Base-by-base conservation (phyloP, 2,113 vertebrate genomes). In the Spilogale gracilis region DNA sequence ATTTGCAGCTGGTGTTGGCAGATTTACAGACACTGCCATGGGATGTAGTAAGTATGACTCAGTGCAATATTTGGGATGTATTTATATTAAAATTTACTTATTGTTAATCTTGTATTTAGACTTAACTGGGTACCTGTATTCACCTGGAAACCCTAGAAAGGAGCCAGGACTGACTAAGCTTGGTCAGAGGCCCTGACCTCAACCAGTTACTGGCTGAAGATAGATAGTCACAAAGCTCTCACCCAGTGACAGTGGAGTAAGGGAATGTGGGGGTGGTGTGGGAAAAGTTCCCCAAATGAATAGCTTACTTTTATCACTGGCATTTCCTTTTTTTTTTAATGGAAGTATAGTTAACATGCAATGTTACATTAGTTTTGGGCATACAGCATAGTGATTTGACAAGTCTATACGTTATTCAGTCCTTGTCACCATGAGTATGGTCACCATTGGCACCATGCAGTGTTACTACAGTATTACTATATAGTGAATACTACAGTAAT, bases 211-310 rank as follows among this genome's bases (percentile, higher is more conserved):
- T 63, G 38, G 48, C 0, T 32, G 23, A 63, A 52, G 67, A n/a
- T 38, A 38, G 27, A 61, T 21, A 74, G n/a, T 95, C 56, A 12
- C 13, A 30, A 69, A 73, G 9, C 45, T 13, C 63, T 85, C 25
- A 43, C 50, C 5, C 32, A 30, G 58, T 0, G 0, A 58, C 17
- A 2, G 6, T 13, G 45, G 3, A 1, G 45, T 65, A 18, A 20
- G 58, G 67, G 50, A 85, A 27, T 5, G 9, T 4, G 0, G 52
- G 20, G 27, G 73, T 20, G 9, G 17, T 23, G 4, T 58, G 65
- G 54, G 56, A 11, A 38, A 30, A 30, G n/a, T 27, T 67, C 48
- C 25, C 43, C 61, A 80, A 12, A 25, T 10, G 32, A 43, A 9
- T 6, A 73, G 5, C 20, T 79, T 23, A 25, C 56, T 30, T 5